phyloP scores from a whole-genome alignment of 2,113 vertebrate species.

The Columba janthina region DNA sequence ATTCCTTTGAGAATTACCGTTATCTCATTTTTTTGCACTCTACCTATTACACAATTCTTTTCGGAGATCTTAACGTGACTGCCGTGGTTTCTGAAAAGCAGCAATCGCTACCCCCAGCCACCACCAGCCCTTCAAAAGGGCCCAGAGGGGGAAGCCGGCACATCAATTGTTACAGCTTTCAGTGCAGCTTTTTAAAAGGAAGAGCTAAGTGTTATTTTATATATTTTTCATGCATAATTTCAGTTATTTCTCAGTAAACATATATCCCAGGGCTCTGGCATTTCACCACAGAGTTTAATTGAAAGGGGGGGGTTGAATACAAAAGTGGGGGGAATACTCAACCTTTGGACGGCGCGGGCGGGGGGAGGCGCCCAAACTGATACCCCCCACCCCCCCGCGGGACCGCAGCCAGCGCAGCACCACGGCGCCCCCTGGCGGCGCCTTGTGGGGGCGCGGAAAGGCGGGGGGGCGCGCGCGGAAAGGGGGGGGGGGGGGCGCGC shows the following conservation, averaged over 20 bases:
- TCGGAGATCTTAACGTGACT: constrained; percentile 43
- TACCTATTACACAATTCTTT: constrained; percentile 50
- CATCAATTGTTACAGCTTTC: constrained; percentile 61
- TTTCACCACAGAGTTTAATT: constrained; percentile 1
- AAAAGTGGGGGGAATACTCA: not conserved
- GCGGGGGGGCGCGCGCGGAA: not conserved
- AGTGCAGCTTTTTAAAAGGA: not conserved
- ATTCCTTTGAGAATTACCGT: constrained; percentile 52
- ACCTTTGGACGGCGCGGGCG: not conserved
- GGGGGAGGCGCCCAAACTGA: too few relatives aligned
- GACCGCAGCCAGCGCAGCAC: not conserved
- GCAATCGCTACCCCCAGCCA: constrained; percentile 11
- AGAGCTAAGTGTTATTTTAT: constrained; percentile 61
- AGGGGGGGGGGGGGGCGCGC: too few relatives aligned
- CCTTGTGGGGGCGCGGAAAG: not conserved
- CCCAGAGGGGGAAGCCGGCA: constrained; percentile 62
- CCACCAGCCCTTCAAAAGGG: constrained; percentile 50
- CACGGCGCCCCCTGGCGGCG: not conserved
- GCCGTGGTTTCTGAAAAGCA: constrained; percentile 49
- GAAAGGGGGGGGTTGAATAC: not conserved
- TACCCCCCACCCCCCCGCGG: not conserved
- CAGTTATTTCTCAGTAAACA: constrained; percentile 52
- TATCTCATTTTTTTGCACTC: constrained; percentile 49
- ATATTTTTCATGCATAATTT: constrained; percentile 42
- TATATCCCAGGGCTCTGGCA: not conserved